A percentile compares a stretch with the other conserved stretches of the same genome.
Conservation (phyloP, 2,888 invertebrate genomes). For the Spilarctia lutea region DNA sequence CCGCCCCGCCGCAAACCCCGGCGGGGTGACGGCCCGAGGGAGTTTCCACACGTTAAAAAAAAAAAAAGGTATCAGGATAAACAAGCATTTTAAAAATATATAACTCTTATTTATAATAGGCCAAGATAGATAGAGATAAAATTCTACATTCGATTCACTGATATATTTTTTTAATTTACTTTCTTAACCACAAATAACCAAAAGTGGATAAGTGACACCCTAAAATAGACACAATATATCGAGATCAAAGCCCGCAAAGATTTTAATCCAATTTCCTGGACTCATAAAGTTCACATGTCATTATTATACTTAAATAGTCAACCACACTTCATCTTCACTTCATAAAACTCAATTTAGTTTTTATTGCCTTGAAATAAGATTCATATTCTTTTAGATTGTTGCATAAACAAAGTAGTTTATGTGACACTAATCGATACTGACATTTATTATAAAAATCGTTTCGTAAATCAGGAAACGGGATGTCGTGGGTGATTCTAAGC, state of each 20-base stretch:
- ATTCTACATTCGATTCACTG: neutral
- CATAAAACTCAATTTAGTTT: conserved; percentile 7
- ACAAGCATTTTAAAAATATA: neutral
- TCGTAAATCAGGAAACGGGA: conserved; percentile 43
- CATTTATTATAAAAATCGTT: conserved; percentile 39
- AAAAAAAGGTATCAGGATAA: no score
- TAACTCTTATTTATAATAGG: neutral
- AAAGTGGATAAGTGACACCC: conserved; percentile 1
- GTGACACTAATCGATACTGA: conserved; percentile 47
- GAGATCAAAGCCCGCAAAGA: conserved; percentile 74
- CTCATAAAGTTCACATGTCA: conserved; percentile 36
- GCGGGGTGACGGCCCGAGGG: no score
- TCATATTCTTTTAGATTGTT: conserved; percentile 14
- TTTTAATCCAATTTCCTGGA: conserved; percentile 66
- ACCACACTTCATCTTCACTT: conserved; percentile 7
- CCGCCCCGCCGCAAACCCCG: no score
- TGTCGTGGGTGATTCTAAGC: conserved; percentile 23
- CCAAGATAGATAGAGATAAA: neutral
- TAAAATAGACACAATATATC: conserved; percentile 26
- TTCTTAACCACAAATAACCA: neutral
- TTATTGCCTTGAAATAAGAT: conserved; percentile 18
- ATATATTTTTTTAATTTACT: neutral
- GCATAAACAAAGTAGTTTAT: conserved; percentile 20
- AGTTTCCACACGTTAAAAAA: no score
- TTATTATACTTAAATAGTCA: conserved; percentile 26